Conservation (phyloP, 1,140 invertebrate genomes). For the Acyrthosiphon pisum region DNA sequence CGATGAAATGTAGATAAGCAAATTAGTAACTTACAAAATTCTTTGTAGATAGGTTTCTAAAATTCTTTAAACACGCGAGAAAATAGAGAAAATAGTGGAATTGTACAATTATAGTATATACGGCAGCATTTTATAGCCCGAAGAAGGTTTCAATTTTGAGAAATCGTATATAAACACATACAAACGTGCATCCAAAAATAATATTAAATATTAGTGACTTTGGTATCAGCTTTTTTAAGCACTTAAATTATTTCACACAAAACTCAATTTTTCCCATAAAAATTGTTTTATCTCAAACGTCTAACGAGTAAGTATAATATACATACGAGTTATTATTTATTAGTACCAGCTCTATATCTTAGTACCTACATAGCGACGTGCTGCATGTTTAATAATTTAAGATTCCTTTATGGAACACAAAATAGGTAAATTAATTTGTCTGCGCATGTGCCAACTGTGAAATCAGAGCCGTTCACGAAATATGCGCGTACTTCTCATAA, state of each 20-base stretch:
- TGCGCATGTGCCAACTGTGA: not conserved
- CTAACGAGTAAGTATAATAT: not conserved
- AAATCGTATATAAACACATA: not conserved
- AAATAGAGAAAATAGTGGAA: not conserved
- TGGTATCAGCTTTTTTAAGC: not conserved
- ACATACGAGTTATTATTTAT: not conserved
- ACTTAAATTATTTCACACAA: not conserved
- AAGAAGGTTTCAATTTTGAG: constrained; percentile 1
- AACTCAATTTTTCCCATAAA: not conserved
- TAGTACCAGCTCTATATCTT: not conserved
- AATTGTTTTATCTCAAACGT: not conserved
- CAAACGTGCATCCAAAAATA: not conserved
- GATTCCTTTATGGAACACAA: not conserved
- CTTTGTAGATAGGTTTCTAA: not conserved
- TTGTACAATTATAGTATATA: not conserved
- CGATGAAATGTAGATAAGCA: not conserved
- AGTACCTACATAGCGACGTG: not conserved
- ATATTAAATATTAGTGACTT: not conserved
- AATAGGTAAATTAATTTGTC: not conserved
- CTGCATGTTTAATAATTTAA: not conserved
- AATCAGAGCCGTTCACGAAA: not conserved
- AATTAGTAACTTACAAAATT: constrained; percentile 10
- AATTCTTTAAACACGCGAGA: not conserved
- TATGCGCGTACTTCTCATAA: not conserved
- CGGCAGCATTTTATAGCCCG: not conserved